Conservation (phyloP, 2,113 vertebrate species). For the Petaurus breviceps region DNA sequence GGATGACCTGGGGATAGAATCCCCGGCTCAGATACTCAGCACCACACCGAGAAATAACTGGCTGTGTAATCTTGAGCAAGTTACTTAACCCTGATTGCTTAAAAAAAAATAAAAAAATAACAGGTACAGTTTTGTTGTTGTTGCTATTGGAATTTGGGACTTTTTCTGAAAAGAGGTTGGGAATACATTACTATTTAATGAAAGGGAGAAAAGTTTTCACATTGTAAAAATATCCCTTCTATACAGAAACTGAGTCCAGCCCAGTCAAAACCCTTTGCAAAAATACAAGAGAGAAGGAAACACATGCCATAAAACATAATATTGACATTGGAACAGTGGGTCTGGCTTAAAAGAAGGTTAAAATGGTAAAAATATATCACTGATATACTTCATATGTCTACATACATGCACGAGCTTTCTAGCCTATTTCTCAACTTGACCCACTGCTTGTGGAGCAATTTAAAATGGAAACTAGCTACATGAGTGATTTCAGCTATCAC, state of each 20-base stretch:
- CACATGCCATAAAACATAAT: slow-evolving; percentile 58
- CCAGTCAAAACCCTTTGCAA: slow-evolving; percentile 80
- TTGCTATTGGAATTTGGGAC: slow-evolving; percentile 61
- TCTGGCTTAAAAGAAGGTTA: slow-evolving; percentile 71
- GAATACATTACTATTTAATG: slow-evolving; percentile 16
- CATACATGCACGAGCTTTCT: slow-evolving; percentile 32
- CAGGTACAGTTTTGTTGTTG: background rate
- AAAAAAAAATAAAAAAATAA: slow-evolving; percentile 76
- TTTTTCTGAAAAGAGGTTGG: background rate
- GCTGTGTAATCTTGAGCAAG: no score
- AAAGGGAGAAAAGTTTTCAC: slow-evolving; percentile 45
- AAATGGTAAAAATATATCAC: slow-evolving; percentile 52
- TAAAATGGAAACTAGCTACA: background rate
- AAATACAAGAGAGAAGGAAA: slow-evolving; percentile 71
- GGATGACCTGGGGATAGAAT: no score
- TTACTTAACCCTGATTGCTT: no score
- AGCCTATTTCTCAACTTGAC: accelerated
- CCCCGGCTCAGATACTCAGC: no score
- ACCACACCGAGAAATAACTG: no score
- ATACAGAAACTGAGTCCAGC: slow-evolving; percentile 84
- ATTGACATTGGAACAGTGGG: slow-evolving; percentile 33
- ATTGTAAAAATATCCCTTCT: slow-evolving; percentile 76
- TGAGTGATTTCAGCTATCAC: background rate
- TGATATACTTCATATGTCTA: slow-evolving; percentile 44
- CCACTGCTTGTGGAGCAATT: background rate